A percentile compares a stretch with the other conserved stretches of the same genome.
These are phyloP conservation scores for Esox masquinongy DNA, from an alignment of 2,797 vertebrate species.

Conservation along the genomic window DNA sequence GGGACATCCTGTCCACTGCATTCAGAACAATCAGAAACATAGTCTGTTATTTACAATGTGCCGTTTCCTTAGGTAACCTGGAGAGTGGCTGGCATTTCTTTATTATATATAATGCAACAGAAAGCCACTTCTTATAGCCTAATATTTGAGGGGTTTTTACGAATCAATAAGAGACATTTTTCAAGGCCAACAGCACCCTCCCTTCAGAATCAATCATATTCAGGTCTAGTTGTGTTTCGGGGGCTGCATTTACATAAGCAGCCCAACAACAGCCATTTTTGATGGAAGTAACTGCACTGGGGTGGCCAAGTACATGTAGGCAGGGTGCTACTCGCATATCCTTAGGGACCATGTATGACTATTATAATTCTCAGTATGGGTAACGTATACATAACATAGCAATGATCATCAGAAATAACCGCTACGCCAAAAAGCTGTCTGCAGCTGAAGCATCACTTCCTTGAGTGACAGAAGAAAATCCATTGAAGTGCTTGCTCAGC, in stretches of 20 bases:
- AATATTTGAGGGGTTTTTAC: background rate
- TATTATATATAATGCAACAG: background rate
- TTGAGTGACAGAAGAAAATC: too few species aligned
- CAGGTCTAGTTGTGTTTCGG: background rate
- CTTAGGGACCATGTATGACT: background rate
- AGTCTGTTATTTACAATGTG: slow-evolving; percentile 51
- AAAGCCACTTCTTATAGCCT: background rate
- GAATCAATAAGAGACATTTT: background rate
- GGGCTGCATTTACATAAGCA: too few species aligned
- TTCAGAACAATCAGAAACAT: slow-evolving; percentile 55
- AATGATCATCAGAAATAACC: too few species aligned
- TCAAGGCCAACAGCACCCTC: background rate
- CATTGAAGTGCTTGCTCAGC: too few species aligned
- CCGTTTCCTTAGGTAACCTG: slow-evolving; percentile 55
- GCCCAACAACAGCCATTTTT: too few species aligned
- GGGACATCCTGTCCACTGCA: slow-evolving; percentile 64
- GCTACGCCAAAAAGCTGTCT: too few species aligned
- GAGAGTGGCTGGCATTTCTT: background rate
- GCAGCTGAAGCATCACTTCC: too few species aligned
- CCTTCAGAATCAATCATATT: background rate
- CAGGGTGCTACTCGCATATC: background rate
- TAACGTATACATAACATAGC: background rate
- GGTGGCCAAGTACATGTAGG: too few species aligned
- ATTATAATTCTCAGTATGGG: background rate
- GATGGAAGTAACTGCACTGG: too few species aligned